Evolutionary conservation across 2,888 invertebrate genomes (phyloP).

Genomic region (Phasia obesa): DNA sequence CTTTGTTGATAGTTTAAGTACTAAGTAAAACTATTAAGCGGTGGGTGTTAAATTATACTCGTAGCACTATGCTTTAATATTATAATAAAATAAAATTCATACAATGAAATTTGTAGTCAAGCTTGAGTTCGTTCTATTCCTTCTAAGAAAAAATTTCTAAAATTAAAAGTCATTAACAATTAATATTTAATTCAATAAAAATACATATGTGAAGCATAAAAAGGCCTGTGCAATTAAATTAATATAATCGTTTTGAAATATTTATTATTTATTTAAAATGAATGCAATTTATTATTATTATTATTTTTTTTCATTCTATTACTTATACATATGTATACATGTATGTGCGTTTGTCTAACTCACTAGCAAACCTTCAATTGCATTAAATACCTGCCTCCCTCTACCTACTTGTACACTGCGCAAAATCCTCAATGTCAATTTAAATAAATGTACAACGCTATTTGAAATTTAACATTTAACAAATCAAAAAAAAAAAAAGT

Average conservation of each 20-base stretch:
- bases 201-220: not conserved
- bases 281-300: conserved; percentile 10
- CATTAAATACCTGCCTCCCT: conserved; percentile 22
- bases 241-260: not conserved
- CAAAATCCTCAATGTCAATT: conserved; percentile 54
- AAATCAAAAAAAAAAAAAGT: conserved; percentile 1
- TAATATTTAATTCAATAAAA: too few relatives aligned
- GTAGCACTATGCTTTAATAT: too few relatives aligned
- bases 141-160: not conserved
- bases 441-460: conserved; percentile 23
- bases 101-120: too few relatives aligned
- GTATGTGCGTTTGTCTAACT: not conserved
- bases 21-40: too few relatives aligned
- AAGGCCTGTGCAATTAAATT: not conserved
- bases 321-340: not conserved
- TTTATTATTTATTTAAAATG: conserved; percentile 7
- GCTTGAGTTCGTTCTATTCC: too few relatives aligned
- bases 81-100: too few relatives aligned
- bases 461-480: conserved; percentile 32
- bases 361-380: conserved; percentile 40
- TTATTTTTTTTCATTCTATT: not conserved
- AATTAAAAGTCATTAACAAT: not conserved
- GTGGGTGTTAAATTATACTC: too few relatives aligned
- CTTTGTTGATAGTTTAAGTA: too few relatives aligned
- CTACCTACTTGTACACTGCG: conserved; percentile 10